Evolutionary conservation across 2,113 vertebrate species (phyloP), one percentile per base, ranked within the genome.

Genomic region (Probosciger aterrimus): DNA sequence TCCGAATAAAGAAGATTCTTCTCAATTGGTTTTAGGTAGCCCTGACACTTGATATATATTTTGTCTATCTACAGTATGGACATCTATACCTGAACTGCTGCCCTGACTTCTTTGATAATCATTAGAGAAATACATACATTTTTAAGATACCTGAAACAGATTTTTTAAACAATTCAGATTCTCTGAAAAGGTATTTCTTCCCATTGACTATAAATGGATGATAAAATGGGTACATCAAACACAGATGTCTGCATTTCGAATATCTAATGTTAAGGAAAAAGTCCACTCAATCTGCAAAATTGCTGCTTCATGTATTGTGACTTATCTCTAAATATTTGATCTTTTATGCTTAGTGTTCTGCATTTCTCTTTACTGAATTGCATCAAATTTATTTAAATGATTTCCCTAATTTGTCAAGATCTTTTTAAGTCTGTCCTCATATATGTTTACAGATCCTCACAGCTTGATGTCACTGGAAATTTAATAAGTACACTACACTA

Each of bases 401-500:
- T 93, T 95, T 84, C 64, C 70, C 49, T 95, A 89, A 95, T 91
- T 92, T 84, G 60, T 76, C 81, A 95, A 92, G 69, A 71, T 55
- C 73, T 91, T 95, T 93, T 89, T 2, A 76, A 92, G 88, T 64
- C 93, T 95, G 86, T 89, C 24, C 89, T 89, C 74, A 87, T 91
- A 82, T 84, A 95, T 76, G 77, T 89, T 96, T 96, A 89, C 89
- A 95, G 95, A 95, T 65, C 91, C 73, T 95, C 89, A 84, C 57
- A 93, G 81, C 44, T 91, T 96, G 94, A 97, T 96, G 93, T 96
- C 95, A 97, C 65, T 95, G 92, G 91, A 97, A 95, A 96, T 97
- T 89, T 92, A 96, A 97, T 97, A 95, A 95, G 35, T 62, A 83
- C 69, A 23, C 89, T 87, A 60, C 89, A 73, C 91, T 96, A 95